These are phyloP conservation scores for Lepus timidus DNA, from an alignment of 2,113 vertebrate genomes.

Conservation along the genomic window DNA sequence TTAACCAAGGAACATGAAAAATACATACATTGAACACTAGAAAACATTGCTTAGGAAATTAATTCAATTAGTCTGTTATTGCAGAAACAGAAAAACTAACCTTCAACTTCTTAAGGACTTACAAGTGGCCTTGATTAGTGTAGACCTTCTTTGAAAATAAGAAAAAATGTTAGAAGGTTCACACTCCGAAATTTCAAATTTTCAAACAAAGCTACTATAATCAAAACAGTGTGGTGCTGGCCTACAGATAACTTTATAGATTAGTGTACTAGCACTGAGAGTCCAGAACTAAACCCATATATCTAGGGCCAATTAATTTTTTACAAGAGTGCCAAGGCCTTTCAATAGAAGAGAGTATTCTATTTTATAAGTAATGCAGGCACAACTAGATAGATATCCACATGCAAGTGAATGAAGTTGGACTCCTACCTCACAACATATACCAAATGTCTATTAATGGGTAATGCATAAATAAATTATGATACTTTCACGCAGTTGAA, in stretches of 20 bases:
- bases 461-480: background rate
- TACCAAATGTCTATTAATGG: background rate
- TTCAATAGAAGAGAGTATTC: background rate
- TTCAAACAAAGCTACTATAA: background rate
- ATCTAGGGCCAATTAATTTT: background rate
- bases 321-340: background rate
- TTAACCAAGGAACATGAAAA: background rate
- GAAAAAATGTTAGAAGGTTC: background rate
- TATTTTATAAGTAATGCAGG: background rate
- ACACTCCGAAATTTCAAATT: background rate
- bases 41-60: background rate
- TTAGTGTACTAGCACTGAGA: background rate
- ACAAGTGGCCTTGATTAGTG: background rate
- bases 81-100: background rate
- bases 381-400: background rate
- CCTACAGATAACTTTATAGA: background rate
- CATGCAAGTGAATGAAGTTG: background rate
- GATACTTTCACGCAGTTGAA: background rate
- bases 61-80: background rate
- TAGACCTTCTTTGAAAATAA: background rate
- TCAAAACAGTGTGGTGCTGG: background rate
- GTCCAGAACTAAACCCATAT: background rate
- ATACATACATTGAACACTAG: background rate
- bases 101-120: background rate
- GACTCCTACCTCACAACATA: background rate